phyloP scores from a whole-genome alignment of 2,888 invertebrate genomes.

The Glaucopsyche alexis region DNA sequence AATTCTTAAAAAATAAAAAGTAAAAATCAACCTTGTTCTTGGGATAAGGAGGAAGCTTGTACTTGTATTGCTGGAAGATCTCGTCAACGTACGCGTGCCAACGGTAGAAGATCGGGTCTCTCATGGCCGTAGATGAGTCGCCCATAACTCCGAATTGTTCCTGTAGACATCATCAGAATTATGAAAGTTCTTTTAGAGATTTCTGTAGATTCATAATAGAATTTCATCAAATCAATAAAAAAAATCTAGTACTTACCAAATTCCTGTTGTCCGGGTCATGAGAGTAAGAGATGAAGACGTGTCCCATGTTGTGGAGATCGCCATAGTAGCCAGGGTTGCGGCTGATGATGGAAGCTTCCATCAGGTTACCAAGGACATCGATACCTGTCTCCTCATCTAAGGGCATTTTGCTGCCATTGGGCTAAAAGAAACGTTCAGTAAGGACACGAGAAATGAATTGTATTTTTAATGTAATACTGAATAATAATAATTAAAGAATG shows the following conservation, averaged over 20 bases:
- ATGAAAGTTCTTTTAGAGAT: not conserved
- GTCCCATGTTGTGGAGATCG: slow-evolving; percentile 90
- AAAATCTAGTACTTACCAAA: not conserved
- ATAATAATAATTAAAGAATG: not conserved
- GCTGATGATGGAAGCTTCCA: slow-evolving; percentile 86
- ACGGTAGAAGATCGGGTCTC: slow-evolving; percentile 92
- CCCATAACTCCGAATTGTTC: slow-evolving; percentile 91
- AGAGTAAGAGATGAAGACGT: slow-evolving; percentile 86
- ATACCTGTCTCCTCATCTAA: slow-evolving; percentile 86
- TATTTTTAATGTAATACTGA: too few relatives aligned
- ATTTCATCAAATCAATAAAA: not conserved
- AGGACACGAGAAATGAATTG: not conserved
- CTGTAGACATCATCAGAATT: slow-evolving; percentile 57
- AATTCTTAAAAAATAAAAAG: too few relatives aligned
- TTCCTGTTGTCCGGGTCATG: slow-evolving; percentile 87
- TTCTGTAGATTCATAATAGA: not conserved
- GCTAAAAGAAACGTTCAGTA: slow-evolving; percentile 54
- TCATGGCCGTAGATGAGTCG: slow-evolving; percentile 91
- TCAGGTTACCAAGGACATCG: slow-evolving; percentile 88
- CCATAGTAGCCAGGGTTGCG: slow-evolving; percentile 87
- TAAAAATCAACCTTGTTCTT: slow-evolving; percentile 51
- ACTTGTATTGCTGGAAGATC: slow-evolving; percentile 87
- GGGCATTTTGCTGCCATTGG: slow-evolving; percentile 75
- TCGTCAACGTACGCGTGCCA: slow-evolving; percentile 91
- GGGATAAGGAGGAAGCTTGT: slow-evolving; percentile 83